Conservation (phyloP, 2,797 vertebrate genomes). For the Channallabes apus region DNA sequence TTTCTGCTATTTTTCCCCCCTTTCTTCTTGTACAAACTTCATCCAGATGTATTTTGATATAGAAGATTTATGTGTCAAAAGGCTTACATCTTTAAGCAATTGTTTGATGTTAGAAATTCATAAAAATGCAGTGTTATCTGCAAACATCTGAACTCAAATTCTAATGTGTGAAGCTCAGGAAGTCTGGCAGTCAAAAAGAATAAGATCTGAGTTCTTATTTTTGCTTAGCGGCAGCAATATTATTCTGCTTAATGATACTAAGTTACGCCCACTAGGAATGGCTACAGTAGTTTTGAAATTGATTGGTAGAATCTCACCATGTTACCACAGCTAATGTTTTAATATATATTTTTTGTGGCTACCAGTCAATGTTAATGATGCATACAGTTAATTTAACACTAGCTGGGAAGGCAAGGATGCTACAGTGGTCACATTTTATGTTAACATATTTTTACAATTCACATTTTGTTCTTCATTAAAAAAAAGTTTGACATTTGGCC, state of each 20-base stretch:
- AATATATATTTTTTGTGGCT: conserved; percentile 52
- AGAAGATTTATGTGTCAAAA: conserved; percentile 61
- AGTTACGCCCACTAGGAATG: conserved; percentile 49
- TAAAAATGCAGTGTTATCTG: conserved; percentile 24
- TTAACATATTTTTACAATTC: conserved; percentile 56
- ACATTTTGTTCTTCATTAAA: conserved; percentile 60
- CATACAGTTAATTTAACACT: conserved; percentile 39
- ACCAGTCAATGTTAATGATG: conserved; percentile 53
- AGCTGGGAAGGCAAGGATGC: conserved; percentile 38
- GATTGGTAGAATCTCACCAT: conserved; percentile 44
- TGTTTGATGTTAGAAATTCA: conserved; percentile 50
- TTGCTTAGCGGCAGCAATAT: conserved; percentile 53
- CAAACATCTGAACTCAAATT: conserved; percentile 47
- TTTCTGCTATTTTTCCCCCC: conserved; percentile 68
- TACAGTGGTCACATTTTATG: conserved; percentile 50
- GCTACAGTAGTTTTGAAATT: conserved; percentile 41
- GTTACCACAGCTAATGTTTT: conserved; percentile 56
- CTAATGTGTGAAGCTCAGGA: conserved; percentile 60
- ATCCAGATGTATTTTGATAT: conserved; percentile 70
- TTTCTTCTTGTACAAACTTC: conserved; percentile 67
- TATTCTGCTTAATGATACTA: conserved; percentile 51
- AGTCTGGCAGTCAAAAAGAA: conserved; percentile 48
- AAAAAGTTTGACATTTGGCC: conserved; percentile 44
- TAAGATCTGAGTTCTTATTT: conserved; percentile 48
- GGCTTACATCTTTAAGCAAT: conserved; percentile 42